Evolutionary conservation across 2,113 vertebrate genomes (phyloP).

Genomic region (Colaptes auratus): DNA sequence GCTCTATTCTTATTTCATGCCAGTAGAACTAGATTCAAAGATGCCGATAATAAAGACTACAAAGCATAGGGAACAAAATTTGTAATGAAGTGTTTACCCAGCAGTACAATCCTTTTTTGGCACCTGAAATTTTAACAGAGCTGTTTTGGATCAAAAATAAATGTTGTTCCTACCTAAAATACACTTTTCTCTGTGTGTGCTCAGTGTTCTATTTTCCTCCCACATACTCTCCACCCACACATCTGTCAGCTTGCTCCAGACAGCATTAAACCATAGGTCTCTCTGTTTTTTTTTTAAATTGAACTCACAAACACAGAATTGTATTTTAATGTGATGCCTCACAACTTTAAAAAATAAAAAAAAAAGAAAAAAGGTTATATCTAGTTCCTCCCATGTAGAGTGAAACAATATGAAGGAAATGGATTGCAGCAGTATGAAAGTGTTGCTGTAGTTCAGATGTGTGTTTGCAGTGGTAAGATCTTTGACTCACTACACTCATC

Average conservation of each 20-base stretch:
- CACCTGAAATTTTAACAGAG: neutral
- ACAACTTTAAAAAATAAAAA: neutral
- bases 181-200: neutral
- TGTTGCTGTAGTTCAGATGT: neutral
- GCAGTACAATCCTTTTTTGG: neutral
- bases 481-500: neutral
- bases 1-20: neutral
- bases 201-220: neutral
- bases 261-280: neutral
- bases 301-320: neutral
- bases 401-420: constrained; percentile 34
- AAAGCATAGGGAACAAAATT: neutral
- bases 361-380: neutral
- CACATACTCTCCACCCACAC: neutral
- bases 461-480: neutral
- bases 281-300: neutral
- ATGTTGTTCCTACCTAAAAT: neutral
- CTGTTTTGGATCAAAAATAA: neutral
- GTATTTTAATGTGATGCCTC: constrained; percentile 22
- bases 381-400: constrained; percentile 19
- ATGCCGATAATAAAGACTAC: neutral
- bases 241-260: neutral
- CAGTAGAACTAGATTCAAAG: neutral
- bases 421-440: constrained; percentile 1
- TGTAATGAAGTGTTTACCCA: neutral